These are phyloP conservation scores for Manis pentadactyla DNA, from an alignment of 2,797 vertebrate species.

Conservation along the genomic window DNA sequence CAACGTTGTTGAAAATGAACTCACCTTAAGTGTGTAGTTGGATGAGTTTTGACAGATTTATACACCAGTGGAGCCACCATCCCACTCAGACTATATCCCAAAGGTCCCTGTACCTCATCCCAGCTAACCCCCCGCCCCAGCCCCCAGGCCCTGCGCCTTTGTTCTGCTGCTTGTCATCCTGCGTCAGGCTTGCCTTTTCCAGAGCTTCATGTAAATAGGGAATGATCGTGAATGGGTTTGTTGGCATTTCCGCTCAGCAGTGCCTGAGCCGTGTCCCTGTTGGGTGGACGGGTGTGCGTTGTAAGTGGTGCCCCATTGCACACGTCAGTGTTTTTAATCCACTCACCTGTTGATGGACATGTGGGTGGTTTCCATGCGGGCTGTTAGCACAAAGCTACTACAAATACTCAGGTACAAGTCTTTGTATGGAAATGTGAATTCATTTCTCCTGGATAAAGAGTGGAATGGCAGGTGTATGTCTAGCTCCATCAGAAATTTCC, in stretches of 20 bases:
- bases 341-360: neutral
- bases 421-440: no score
- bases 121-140: rapidly evolving
- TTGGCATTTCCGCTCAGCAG: neutral
- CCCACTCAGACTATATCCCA: neutral
- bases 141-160: neutral
- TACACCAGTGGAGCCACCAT: rapidly evolving
- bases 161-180: neutral
- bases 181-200: neutral
- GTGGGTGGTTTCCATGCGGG: neutral
- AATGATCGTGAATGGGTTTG: neutral
- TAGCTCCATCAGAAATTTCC: neutral
- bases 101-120: no score
- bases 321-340: no score
- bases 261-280: rapidly evolving
- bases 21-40: neutral
- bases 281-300: rapidly evolving
- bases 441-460: neutral
- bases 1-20: neutral
- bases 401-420: neutral
- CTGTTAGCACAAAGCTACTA: neutral
- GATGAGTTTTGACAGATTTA: neutral
- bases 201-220: neutral
- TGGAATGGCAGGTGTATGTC: neutral
- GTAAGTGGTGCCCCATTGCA: rapidly evolving